Evolutionary conservation across 2,113 vertebrate genomes (phyloP).

Genomic region (Sclerurus mexicanus): DNA sequence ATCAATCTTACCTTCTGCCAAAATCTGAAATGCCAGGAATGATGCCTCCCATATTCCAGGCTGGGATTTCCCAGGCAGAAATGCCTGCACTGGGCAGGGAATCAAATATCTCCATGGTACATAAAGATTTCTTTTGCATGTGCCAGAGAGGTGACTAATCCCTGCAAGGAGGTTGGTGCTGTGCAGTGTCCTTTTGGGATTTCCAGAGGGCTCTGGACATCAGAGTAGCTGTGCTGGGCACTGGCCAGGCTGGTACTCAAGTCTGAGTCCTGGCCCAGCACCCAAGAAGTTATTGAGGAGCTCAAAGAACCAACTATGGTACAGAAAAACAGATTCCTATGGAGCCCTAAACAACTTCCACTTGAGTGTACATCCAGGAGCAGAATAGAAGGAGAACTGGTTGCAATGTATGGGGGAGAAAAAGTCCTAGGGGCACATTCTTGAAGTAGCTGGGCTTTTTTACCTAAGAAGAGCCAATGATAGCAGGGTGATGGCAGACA

Average conservation of each 20-base stretch:
- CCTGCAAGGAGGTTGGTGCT: fast-evolving
- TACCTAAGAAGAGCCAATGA: background rate
- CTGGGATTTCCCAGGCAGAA: conserved; percentile 24
- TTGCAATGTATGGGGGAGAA: background rate
- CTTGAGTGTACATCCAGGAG: background rate
- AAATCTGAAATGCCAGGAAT: background rate
- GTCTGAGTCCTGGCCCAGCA: background rate
- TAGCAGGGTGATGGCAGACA: background rate
- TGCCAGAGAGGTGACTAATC: fast-evolving
- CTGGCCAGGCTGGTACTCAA: background rate
- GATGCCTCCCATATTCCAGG: background rate
- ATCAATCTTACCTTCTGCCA: background rate
- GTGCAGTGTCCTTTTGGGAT: background rate
- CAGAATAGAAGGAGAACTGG: background rate
- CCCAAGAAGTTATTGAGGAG: background rate
- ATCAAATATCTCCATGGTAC: background rate
- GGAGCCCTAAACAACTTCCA: background rate
- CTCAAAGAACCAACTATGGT: background rate
- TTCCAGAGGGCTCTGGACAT: background rate
- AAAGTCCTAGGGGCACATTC: background rate
- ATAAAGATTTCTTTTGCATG: background rate
- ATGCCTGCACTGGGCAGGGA: background rate
- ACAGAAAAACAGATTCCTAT: background rate
- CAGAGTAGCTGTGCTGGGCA: background rate
- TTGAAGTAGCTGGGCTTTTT: background rate